Evolutionary conservation across 2,113 vertebrate species (phyloP), one percentile per base, ranked within the genome.

Genomic region (Ellobius talpinus): DNA sequence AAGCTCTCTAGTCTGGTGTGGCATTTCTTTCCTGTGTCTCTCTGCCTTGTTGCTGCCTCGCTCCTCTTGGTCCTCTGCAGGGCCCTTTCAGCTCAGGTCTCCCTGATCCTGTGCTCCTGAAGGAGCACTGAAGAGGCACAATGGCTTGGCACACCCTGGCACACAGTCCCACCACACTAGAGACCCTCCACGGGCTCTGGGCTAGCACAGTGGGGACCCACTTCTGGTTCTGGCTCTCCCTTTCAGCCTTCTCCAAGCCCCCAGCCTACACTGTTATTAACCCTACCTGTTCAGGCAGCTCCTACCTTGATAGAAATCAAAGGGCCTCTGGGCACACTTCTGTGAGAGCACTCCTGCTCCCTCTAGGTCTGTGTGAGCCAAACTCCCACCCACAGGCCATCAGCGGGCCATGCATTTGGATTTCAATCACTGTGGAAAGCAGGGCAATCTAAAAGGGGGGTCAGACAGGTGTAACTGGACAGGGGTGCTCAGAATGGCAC

Each of bases 241-340:
- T 21, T 78, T 7, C 61, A 36, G 17, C 58, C 82, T 89, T n/a
- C n/a, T 7, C 5, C 68, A 74, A 91, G 50, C 50, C 89, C 79
- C 87, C 42, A 9, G 26, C 70, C 85, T 45, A 63, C 11, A 36
- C 39, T 52, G 65, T 84, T 36, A 94, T 78, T 66, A 95, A 23
- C 39, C 55, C 84, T 73, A 95, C 96, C 90, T 97, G 96, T 91
- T 85, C 72, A 68, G 96, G 72, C 95, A 98, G 92, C 95, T 96
- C 78, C 55, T 19, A 65, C 16, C 72, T 87, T 3, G 29, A 88
- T 65, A 74, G 17, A 95, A 94, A 97, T 97, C 95, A 95, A 91
- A 96, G 78, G 66, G 81, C 87, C 66, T 82, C 87, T 84, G 91
- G 93, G 55, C 90, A 61, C 78, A 68, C 45, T 94, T 95, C 90